Base-by-base conservation (phyloP, 1,140 invertebrate species). In the Thaumetopoea pityocampa region DNA sequence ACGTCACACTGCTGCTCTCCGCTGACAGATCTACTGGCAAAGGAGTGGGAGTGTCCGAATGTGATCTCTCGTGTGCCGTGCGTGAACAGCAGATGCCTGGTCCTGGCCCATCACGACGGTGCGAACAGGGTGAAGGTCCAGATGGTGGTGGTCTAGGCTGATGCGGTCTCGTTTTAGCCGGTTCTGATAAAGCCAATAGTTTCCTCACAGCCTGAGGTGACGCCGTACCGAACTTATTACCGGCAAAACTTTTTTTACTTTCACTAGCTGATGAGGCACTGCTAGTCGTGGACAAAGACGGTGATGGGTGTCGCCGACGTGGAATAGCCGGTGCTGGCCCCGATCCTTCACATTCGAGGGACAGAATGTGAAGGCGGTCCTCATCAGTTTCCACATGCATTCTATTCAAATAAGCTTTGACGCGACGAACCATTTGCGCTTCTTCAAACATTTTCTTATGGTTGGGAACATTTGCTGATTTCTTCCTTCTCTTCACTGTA, bases 361-460 rank as follows among this genome's bases (percentile, higher is more conserved):
- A 98, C 55, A 99, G 86, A 27, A 91, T 90, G 53, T 97, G 94
- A 29, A 99, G 82, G 50, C 92, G 89, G 50, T 95, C 93, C 81
- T 99, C 98, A 76, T 98, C 95, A 5, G 92, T 94, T 44, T 94
- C 92, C 1, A 97, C 94, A 65, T 96, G 93, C 87, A 99, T 91
- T 63, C 96, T 94, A 24, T 93, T 92, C 16, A 99, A 85, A 84
- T 99, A 99, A 0, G 97, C 94, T 77, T 98, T 98, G 0, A 99
- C 97, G 27, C 96, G 87, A 4, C 97, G 88, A 8, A 97, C 95
- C 97, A 99, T 99, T 85, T 99, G 96, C 12, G 96, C 96, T 88
- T 99, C 97, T 84, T 99, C 97, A 82, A 97, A 98, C 96, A 99
- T 98, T 80, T 98, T 98, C 85, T 98, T 98, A 20, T 95, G 93